phyloP scores from a whole-genome alignment of 2,888 invertebrate genomes.

The Cremastobaeus sp. region DNA sequence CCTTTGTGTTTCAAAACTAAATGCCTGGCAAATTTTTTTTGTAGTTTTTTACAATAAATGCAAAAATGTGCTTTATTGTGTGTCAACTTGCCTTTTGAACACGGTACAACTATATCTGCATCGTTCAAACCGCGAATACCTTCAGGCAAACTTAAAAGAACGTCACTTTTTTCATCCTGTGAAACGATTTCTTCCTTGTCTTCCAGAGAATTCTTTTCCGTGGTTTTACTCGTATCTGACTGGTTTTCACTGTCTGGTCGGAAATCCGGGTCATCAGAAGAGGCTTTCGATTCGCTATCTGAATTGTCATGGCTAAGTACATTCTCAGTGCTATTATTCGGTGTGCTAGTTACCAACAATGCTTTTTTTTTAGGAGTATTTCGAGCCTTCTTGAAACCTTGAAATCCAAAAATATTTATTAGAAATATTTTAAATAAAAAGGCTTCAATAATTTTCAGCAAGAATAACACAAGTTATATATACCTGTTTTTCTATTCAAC shows the following conservation, averaged over 20 bases:
- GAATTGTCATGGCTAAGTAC: not conserved
- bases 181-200: not conserved
- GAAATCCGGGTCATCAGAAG: constrained; percentile 4
- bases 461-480: too few relatives aligned
- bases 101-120: not conserved
- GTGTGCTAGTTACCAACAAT: too few relatives aligned
- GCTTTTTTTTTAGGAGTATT: too few relatives aligned
- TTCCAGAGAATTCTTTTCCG: not conserved
- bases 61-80: constrained; percentile 9
- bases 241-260: not conserved
- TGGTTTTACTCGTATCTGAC: too few relatives aligned
- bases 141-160: constrained; percentile 1
- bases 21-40: constrained; percentile 11
- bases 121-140: constrained; percentile 1
- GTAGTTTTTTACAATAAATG: constrained; percentile 16
- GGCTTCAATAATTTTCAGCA: too few relatives aligned
- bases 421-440: too few relatives aligned
- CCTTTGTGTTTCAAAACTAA: not conserved
- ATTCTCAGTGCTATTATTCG: not conserved
- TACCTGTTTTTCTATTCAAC: too few relatives aligned
- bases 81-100: not conserved
- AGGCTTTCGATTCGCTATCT: constrained; percentile 5
- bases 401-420: too few relatives aligned
- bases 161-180: not conserved
- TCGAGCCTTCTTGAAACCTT: too few relatives aligned